phyloP scores from a whole-genome alignment of 2,113 vertebrate species.

The Pangasianodon gigas region DNA sequence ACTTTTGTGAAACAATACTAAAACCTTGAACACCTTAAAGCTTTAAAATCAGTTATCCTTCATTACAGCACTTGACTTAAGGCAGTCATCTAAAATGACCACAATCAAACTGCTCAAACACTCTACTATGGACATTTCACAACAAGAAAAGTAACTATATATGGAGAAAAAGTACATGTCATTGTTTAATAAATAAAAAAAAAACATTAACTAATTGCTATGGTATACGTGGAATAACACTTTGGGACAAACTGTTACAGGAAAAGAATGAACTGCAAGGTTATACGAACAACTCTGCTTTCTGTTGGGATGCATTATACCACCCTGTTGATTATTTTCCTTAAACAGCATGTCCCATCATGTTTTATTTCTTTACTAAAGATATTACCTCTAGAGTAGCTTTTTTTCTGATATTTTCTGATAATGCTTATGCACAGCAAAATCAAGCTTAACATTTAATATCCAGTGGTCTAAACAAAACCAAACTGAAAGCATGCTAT shows the following conservation, averaged over 20 bases:
- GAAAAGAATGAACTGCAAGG: background rate
- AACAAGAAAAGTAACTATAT: background rate
- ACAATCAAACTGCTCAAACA: background rate
- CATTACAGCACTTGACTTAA: background rate
- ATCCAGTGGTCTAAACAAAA: background rate
- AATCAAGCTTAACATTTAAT: slow-evolving; percentile 15
- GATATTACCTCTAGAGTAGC: background rate
- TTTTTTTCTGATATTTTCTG: background rate
- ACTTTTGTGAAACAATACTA: background rate
- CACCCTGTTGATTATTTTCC: background rate
- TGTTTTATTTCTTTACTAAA: background rate
- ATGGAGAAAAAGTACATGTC: background rate
- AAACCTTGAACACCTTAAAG: background rate
- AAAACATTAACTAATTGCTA: background rate
- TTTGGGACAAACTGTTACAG: background rate
- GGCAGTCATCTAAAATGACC: background rate
- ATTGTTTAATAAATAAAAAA: background rate
- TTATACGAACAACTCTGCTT: background rate
- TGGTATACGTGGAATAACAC: background rate
- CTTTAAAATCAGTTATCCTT: background rate
- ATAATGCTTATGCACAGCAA: background rate
- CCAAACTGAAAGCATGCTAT: background rate
- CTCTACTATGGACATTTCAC: background rate
- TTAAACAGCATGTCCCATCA: background rate
- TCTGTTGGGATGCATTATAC: background rate